phyloP scores from a whole-genome alignment of 1,140 invertebrate species.

The Tetramorium simillimum region DNA sequence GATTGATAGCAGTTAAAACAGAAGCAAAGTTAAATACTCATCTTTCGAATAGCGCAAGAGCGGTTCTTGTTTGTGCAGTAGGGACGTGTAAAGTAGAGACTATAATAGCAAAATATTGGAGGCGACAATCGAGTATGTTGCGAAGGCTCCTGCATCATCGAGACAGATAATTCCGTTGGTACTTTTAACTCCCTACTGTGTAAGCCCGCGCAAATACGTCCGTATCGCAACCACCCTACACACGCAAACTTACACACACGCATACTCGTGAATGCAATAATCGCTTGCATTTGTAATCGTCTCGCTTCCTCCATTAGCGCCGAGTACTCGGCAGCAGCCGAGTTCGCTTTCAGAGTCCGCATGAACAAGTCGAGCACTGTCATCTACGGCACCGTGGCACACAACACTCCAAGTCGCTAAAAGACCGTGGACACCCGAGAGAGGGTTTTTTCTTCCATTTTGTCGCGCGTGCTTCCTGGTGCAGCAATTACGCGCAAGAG shows the following conservation, averaged over 20 bases:
- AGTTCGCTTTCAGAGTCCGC: constrained; percentile 51
- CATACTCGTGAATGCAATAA: neutral
- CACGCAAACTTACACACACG: neutral
- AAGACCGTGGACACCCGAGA: constrained; percentile 5
- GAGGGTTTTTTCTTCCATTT: constrained; percentile 15
- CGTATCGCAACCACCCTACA: neutral
- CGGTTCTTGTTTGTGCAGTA: neutral
- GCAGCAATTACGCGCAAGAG: constrained; percentile 26
- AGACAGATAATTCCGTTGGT: constrained; percentile 14
- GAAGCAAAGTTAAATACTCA: constrained; percentile 37
- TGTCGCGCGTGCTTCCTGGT: constrained; percentile 24
- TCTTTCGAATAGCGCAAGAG: neutral
- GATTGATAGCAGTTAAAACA: constrained; percentile 22
- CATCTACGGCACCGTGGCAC: constrained; percentile 13
- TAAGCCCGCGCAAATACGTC: neutral
- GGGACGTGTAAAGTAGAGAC: neutral
- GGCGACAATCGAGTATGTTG: constrained; percentile 38
- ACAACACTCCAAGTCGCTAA: constrained; percentile 19
- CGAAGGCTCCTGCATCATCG: neutral
- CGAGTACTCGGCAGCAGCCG: constrained; percentile 34
- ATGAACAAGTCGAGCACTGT: constrained; percentile 49
- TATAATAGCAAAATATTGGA: constrained; percentile 4
- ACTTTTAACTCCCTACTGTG: constrained; percentile 16
- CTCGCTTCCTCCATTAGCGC: constrained; percentile 58
- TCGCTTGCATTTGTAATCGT: constrained; percentile 53